phyloP scores from a whole-genome alignment of 2,797 vertebrate species.

The Danionella dracula region DNA sequence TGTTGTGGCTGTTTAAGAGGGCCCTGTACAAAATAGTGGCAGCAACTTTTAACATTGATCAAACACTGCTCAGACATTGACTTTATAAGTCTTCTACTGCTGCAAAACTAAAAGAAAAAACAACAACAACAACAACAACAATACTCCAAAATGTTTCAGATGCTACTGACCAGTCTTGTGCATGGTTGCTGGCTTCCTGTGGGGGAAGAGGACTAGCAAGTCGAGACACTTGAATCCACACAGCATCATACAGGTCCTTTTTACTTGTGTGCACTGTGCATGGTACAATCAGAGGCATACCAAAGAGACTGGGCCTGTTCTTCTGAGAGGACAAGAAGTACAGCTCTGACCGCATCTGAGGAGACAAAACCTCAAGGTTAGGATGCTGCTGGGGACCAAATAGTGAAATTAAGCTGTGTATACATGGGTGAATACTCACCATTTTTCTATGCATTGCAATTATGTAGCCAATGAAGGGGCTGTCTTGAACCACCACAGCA shows the following conservation, averaged over 20 bases:
- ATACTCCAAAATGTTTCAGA: not conserved
- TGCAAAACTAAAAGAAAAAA: too few relatives aligned
- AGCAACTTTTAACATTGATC: too few relatives aligned
- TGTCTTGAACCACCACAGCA: slow-evolving; percentile 72
- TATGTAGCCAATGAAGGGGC: slow-evolving; percentile 91
- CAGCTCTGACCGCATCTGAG: slow-evolving; percentile 91
- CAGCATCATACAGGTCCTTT: slow-evolving; percentile 90
- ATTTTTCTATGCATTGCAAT: slow-evolving; percentile 98
- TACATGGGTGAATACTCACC: slow-evolving; percentile 67
- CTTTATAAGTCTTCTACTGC: too few relatives aligned
- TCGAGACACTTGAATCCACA: slow-evolving; percentile 97
- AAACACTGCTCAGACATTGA: too few relatives aligned
- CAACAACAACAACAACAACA: too few relatives aligned
- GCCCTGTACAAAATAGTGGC: too few relatives aligned
- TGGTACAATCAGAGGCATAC: slow-evolving; percentile 96
- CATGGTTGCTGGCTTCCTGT: slow-evolving; percentile 97
- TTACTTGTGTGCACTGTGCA: slow-evolving; percentile 91
- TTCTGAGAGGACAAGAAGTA: slow-evolving; percentile 98
- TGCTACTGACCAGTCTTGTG: slow-evolving; percentile 92
- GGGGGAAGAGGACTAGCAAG: slow-evolving; percentile 94
- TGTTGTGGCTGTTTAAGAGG: too few relatives aligned
- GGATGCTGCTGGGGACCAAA: not conserved
- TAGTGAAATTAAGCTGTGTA: not conserved
- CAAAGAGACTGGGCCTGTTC: slow-evolving; percentile 94
- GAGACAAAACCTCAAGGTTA: not conserved